Percentiles rank a stretch among this genome's conserved stretches.
Evolutionary conservation across 2,113 vertebrate genomes (phyloP).

Genomic region (Microtus pennsylvanicus): DNA sequence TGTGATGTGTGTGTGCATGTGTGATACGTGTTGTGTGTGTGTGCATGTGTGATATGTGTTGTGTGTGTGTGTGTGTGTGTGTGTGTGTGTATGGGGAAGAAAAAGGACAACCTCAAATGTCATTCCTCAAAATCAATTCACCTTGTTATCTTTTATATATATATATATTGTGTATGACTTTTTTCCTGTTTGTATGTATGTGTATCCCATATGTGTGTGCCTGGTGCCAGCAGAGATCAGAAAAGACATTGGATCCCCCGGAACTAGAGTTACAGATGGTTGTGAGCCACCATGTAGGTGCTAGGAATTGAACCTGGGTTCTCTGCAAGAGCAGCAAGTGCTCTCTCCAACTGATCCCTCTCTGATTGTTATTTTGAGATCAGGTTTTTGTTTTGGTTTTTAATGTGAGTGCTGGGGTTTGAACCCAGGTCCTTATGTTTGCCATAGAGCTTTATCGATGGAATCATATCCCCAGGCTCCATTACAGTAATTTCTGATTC

Average conservation of each 20-base stretch:
- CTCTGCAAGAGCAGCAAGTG: not conserved
- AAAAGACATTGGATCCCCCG: not conserved
- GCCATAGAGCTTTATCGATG: not conserved
- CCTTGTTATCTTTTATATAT: not conserved
- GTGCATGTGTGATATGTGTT: too few species aligned
- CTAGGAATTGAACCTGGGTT: not conserved
- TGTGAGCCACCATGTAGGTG: not conserved
- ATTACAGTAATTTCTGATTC: too few species aligned
- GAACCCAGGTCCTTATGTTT: not conserved
- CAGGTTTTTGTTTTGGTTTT: not conserved
- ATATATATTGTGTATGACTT: not conserved
- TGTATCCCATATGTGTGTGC: not conserved
- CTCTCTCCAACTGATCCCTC: not conserved
- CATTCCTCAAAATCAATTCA: not conserved
- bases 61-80: not conserved
- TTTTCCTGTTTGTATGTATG: not conserved
- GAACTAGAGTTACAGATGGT: not conserved
- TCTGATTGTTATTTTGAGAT: not conserved
- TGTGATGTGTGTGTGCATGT: not conserved
- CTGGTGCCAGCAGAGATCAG: not conserved
- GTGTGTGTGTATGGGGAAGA: not conserved
- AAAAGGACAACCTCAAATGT: not conserved
- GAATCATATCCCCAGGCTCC: too few species aligned
- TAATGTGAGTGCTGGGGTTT: too few species aligned
- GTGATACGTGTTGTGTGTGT: not conserved